Percentiles rank a stretch among this genome's conserved stretches.
Conservation (phyloP, 2,797 vertebrate genomes). For the Gila robusta region DNA sequence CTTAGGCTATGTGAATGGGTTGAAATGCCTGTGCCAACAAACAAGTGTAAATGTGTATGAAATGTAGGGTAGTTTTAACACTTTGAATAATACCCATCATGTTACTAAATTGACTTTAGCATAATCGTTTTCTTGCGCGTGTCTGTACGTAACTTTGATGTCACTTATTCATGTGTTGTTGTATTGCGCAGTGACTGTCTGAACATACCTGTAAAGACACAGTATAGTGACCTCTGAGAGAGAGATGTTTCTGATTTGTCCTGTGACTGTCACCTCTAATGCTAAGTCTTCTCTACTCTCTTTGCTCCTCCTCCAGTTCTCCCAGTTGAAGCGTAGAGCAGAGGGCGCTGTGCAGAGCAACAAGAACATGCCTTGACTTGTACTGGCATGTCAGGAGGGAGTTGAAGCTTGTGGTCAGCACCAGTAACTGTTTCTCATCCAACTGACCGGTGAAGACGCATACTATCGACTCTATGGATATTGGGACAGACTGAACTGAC, state of each 20-base stretch:
- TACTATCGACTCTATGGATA: conserved; percentile 49
- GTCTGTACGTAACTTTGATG: background rate
- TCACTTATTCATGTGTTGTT: background rate
- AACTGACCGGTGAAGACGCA: conserved; percentile 67
- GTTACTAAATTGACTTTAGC: background rate
- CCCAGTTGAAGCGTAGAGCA: conserved; percentile 67
- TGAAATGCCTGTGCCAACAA: background rate
- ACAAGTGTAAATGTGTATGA: background rate
- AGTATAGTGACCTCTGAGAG: conserved; percentile 8
- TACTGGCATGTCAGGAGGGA: conserved; percentile 66
- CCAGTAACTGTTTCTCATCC: conserved; percentile 57
- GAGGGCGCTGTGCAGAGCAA: conserved; percentile 74
- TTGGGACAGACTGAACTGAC: conserved; percentile 12
- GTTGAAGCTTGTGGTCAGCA: conserved; percentile 72
- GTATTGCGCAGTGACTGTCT: background rate
- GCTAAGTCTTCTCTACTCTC: conserved; percentile 20
- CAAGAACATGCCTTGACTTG: conserved; percentile 86
- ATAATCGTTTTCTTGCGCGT: background rate
- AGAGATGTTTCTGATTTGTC: conserved; percentile 37
- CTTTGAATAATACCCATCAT: background rate
- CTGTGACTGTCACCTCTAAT: conserved; percentile 21
- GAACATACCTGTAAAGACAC: conserved; percentile 17
- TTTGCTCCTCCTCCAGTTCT: conserved; percentile 70
- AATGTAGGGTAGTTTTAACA: background rate
- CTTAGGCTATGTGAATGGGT: background rate